phyloP scores from a whole-genome alignment of 2,888 invertebrate species.

The Parochlus steinenii region DNA sequence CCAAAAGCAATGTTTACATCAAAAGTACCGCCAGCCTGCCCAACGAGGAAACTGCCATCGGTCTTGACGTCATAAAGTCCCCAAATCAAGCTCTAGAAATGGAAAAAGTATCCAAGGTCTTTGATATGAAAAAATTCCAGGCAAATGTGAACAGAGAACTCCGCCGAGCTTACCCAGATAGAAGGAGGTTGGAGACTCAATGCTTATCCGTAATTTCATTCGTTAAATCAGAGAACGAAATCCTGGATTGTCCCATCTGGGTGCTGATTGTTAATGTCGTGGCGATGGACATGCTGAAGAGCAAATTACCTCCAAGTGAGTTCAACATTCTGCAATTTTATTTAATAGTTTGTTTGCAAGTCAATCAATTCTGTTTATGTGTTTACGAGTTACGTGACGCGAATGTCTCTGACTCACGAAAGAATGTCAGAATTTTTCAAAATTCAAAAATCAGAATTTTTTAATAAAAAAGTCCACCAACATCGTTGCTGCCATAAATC shows the following conservation, averaged over 20 bases:
- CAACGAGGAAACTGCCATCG: slow-evolving; percentile 43
- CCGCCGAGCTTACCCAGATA: slow-evolving; percentile 47
- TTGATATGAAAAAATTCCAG: slow-evolving; percentile 57
- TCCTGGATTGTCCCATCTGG: slow-evolving; percentile 61
- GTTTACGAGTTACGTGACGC: too few species aligned
- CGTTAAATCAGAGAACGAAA: slow-evolving; percentile 47
- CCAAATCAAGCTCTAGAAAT: slow-evolving; percentile 43
- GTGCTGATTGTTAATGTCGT: slow-evolving; percentile 62
- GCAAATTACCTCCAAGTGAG: slow-evolving; percentile 43
- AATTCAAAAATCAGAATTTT: too few species aligned
- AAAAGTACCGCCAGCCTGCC: slow-evolving; percentile 33
- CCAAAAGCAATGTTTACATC: slow-evolving; percentile 48
- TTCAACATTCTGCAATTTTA: too few species aligned
- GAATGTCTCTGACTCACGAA: too few species aligned
- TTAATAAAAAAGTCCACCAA: too few species aligned
- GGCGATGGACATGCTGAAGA: slow-evolving; percentile 60
- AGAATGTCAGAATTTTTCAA: too few species aligned
- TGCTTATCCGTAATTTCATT: slow-evolving; percentile 55
- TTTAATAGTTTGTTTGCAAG: too few species aligned
- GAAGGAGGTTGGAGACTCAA: slow-evolving; percentile 46
- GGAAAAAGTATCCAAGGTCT: slow-evolving; percentile 50
- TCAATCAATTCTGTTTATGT: too few species aligned
- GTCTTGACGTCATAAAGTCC: slow-evolving; percentile 47
- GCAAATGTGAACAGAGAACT: slow-evolving; percentile 49
- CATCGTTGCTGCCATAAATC: too few species aligned